phyloP scores from a whole-genome alignment of 1,140 invertebrate genomes.

The Drosophila murphyi region DNA sequence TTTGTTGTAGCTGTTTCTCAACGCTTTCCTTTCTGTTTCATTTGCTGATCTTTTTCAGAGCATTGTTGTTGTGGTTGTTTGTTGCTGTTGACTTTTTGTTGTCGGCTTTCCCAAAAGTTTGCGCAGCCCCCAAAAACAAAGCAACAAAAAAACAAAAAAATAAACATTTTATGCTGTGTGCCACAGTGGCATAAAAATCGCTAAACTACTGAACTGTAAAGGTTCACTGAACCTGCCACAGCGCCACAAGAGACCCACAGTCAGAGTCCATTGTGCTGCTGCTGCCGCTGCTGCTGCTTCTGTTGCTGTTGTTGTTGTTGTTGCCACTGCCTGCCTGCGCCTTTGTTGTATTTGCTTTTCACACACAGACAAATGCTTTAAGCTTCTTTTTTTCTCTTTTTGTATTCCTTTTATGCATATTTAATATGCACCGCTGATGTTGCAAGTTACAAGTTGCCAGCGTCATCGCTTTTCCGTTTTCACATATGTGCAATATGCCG shows the following conservation, averaged over 20 bases:
- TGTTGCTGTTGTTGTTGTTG: constrained; percentile 27
- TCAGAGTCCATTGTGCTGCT: constrained; percentile 25
- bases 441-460: constrained; percentile 66
- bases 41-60: constrained; percentile 47
- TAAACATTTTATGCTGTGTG: constrained; percentile 20
- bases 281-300: neutral
- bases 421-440: constrained; percentile 78
- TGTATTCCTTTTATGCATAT: constrained; percentile 52
- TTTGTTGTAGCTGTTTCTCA: constrained; percentile 54
- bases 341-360: constrained; percentile 55
- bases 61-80: constrained; percentile 63
- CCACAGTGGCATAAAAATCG: constrained; percentile 70
- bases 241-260: constrained; percentile 38
- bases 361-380: constrained; percentile 25
- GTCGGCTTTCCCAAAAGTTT: constrained; percentile 52
- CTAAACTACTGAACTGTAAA: constrained; percentile 82
- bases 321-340: constrained; percentile 52
- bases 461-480: constrained; percentile 54
- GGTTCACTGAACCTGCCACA: constrained; percentile 78
- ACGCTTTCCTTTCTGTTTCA: constrained; percentile 63
- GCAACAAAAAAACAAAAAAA: constrained; percentile 5
- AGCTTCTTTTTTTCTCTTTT: constrained; percentile 42
- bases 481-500: constrained; percentile 69
- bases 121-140: constrained; percentile 46
- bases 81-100: constrained; percentile 23